phyloP scores from a whole-genome alignment of 2,113 vertebrate species.

The Gobiocypris rarus region DNA sequence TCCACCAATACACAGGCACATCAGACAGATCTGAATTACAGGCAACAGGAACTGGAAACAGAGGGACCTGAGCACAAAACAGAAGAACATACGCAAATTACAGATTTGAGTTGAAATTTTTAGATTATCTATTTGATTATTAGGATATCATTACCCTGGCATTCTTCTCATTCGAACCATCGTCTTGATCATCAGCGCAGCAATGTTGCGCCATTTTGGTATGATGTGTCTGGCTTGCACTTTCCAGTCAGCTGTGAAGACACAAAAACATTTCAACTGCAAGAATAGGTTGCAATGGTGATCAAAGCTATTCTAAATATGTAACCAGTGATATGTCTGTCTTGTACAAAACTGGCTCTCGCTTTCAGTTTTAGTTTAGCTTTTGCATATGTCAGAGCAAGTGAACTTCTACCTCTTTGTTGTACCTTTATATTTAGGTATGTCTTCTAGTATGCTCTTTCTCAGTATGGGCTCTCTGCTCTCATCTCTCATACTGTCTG shows the following conservation, averaged over 20 bases:
- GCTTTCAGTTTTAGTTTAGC: not conserved
- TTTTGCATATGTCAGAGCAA: not conserved
- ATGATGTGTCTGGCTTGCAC: slow-evolving; percentile 68
- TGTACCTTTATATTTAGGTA: slow-evolving; percentile 69
- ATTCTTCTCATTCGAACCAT: slow-evolving; percentile 79
- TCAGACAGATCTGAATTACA: slow-evolving; percentile 80
- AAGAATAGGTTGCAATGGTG: not conserved
- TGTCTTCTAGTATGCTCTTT: slow-evolving; percentile 51
- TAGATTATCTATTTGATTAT: not conserved
- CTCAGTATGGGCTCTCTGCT: slow-evolving; percentile 69
- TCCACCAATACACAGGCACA: slow-evolving; percentile 79
- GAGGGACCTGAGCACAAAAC: slow-evolving; percentile 67
- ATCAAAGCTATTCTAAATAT: not conserved
- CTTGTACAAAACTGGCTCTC: not conserved
- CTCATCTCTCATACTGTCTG: slow-evolving; percentile 71
- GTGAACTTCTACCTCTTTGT: not conserved
- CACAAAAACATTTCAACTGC: slow-evolving; percentile 17
- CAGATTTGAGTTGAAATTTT: not conserved
- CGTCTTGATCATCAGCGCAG: slow-evolving; percentile 77
- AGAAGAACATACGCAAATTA: not conserved
- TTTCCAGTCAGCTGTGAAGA: slow-evolving; percentile 74
- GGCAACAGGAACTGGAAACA: slow-evolving; percentile 83
- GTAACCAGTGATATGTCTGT: not conserved
- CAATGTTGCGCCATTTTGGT: slow-evolving; percentile 79
- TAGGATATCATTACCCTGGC: slow-evolving; percentile 69